Evolutionary conservation across 30 jellyfish, hydroid and myxozoan genomes (phyloP).

Genomic region (Chrysaora quinquecirrha): DNA sequence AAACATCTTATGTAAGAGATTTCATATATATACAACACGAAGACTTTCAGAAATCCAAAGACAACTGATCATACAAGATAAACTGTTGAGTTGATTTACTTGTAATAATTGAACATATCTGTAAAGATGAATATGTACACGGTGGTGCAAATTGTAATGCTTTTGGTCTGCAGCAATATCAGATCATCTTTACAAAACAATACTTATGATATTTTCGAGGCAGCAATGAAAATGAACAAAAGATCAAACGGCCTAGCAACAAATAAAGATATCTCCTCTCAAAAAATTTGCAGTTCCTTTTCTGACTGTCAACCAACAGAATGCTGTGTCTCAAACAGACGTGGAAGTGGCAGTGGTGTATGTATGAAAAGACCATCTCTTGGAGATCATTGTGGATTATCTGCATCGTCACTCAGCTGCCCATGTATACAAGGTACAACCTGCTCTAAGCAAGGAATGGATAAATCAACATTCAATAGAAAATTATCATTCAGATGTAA

Average conservation of each 20-base stretch:
- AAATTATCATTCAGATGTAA: neutral
- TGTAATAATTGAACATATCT: too few species aligned
- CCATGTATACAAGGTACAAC: neutral
- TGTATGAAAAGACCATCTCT: neutral
- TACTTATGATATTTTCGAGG: neutral
- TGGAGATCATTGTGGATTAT: neutral
- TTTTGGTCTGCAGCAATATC: neutral
- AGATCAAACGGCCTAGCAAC: neutral
- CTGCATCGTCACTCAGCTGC: neutral
- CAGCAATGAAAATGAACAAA: neutral
- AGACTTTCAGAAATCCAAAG: too few species aligned
- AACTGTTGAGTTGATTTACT: too few species aligned
- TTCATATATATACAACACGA: too few species aligned
- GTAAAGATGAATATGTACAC: neutral
- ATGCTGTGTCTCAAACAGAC: neutral
- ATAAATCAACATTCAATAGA: neutral
- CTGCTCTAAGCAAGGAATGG: neutral
- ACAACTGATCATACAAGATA: too few species aligned
- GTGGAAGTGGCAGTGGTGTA: neutral
- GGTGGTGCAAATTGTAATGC: neutral
- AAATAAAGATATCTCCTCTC: neutral
- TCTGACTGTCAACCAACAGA: neutral
- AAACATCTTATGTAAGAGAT: neutral
- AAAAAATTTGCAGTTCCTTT: neutral
- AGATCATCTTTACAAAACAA: neutral